Evolutionary conservation across 2,888 invertebrate genomes (phyloP), one percentile per base, ranked within the genome.

Genomic region (Microplitis deprimator): DNA sequence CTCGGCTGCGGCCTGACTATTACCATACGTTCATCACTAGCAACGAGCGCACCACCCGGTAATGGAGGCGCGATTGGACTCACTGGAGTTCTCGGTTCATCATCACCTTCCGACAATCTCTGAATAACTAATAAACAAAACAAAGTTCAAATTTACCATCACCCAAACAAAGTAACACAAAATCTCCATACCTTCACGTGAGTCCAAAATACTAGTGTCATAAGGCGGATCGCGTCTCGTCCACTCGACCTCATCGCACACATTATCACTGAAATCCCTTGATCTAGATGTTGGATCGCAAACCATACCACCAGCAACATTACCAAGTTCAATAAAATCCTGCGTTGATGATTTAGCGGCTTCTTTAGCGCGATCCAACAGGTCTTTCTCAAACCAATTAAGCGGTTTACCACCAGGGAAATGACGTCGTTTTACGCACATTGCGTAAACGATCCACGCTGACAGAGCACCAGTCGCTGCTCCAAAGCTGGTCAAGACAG

Each of bases 1-100:
- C 81, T 80, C 13, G 82, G 84, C 8, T 83, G 79, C 10, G 85
- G 82, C 17, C 81, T 91, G 29, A 92, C 91, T 68, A 92, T 88
- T 0, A 93, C 91, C 73, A 93, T 91, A 77, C 92, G 92, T 78
- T 92, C 92, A 64, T 92, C 92, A 61, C 86, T 84, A 4, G 87
- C 87, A 1, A 83, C 85, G 16, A 88, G 82, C 1, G 87, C 81
- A 16, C 87, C 86, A 40, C 86, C 86, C 1, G 87, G 88, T 65
- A 88, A 81, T 3, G 88, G 88, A 7, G 88, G 86, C n/a, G 87
- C 86, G 13, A 87, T 82, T 0, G 87, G 86, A 79, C 85, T 87
- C 40, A 84, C 77, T 41, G 87, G 84, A 29, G 84, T 79, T 20
- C 80, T 79, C 29, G 84, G 83, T 16, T 87, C 86, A 77, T 88